A percentile compares a stretch with the other conserved stretches of the same genome.
Evolutionary conservation across 2,113 vertebrate species (phyloP).

Genomic region (Ancistrus triradiatus): DNA sequence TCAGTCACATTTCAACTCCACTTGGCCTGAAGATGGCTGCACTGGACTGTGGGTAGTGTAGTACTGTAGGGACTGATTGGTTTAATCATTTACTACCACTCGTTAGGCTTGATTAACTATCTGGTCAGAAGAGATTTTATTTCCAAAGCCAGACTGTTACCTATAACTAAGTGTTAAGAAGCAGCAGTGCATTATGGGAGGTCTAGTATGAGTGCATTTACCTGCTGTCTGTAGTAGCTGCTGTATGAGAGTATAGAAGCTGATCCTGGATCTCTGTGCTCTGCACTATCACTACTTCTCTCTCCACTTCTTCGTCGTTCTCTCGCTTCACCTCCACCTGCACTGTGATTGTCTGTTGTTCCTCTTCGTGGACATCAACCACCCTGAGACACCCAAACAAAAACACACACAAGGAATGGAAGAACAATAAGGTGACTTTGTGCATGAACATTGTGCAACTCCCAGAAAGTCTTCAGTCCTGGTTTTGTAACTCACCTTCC

Average conservation of each 20-base stretch:
- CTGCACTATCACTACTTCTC: not conserved
- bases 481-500: slow-evolving; percentile 73
- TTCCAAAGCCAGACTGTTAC: no score
- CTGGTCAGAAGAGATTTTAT: no score
- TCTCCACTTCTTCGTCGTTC: slow-evolving; percentile 1
- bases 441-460: no score
- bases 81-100: no score
- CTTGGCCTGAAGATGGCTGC: no score
- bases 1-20: no score
- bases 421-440: no score
- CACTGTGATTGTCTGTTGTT: slow-evolving; percentile 83
- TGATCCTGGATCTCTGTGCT: not conserved
- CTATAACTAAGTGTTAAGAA: not conserved
- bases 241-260: not conserved
- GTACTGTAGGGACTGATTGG: no score
- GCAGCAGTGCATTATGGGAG: not conserved
- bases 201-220: not conserved
- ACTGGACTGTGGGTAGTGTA: no score
- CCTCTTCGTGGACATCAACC: slow-evolving; percentile 69
- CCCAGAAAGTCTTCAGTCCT: not conserved
- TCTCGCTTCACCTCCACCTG: slow-evolving; percentile 80
- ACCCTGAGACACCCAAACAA: slow-evolving; percentile 57
- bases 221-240: slow-evolving; percentile 24
- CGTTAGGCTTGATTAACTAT: no score
- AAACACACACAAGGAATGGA: not conserved